Conservation (phyloP, 2,888 invertebrate species). For the Latrodectus hesperus region DNA sequence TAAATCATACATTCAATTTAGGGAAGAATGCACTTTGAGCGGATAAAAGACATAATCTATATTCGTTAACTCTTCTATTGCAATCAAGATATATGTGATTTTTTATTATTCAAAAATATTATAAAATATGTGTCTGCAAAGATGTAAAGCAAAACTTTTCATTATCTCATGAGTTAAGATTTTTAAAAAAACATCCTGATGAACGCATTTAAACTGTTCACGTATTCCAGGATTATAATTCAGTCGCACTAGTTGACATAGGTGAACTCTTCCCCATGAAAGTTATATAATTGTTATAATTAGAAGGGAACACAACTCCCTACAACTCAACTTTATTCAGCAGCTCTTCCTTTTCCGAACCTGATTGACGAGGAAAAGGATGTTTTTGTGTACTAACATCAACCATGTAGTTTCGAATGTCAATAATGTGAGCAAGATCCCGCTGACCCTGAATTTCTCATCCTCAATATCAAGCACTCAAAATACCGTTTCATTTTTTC, state of each 20-base stretch:
- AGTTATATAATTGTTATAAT: too few relatives aligned
- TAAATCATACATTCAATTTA: too few relatives aligned
- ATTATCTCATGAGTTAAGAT: too few relatives aligned
- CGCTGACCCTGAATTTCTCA: neutral
- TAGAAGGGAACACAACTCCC: too few relatives aligned
- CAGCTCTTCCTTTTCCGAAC: neutral
- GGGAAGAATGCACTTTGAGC: too few relatives aligned
- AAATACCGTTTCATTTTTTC: neutral
- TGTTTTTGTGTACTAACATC: neutral
- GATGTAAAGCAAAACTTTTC: too few relatives aligned
- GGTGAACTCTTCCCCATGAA: neutral
- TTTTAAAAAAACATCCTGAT: too few relatives aligned
- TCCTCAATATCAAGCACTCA: neutral
- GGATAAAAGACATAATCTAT: too few relatives aligned
- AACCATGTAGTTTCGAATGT: neutral
- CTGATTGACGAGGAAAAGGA: neutral
- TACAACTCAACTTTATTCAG: neutral
- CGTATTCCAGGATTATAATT: neutral
- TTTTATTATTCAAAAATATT: too few relatives aligned
- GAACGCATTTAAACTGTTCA: neutral
- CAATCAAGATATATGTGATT: too few relatives aligned
- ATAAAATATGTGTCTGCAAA: too few relatives aligned
- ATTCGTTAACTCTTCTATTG: too few relatives aligned
- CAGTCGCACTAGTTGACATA: neutral
- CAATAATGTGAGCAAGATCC: neutral